Base-by-base conservation (phyloP, 1,140 invertebrate genomes). In the Maconellicoccus hirsutus region DNA sequence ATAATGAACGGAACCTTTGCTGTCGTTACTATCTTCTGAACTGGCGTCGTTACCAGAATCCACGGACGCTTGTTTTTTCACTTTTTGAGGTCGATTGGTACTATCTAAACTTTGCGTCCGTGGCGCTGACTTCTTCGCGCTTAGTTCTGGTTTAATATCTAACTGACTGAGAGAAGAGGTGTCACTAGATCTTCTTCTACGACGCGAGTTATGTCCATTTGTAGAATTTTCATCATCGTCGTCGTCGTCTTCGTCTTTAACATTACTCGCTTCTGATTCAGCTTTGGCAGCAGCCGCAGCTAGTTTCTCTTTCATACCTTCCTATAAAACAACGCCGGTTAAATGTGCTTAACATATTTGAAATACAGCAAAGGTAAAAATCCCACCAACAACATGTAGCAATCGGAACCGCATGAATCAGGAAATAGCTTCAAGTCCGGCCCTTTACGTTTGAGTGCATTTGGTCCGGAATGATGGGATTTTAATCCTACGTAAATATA, bases 11-110 rank as follows among this genome's bases (percentile, higher is more conserved):
- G 6, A 25, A 25, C 19, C 19, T 66, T 66, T 66, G 25, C 90
- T 92, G 75, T 94, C 92, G 77, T 94, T 94, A 77, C 92, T 94
- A 77, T 95, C 93, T 79, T 96, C 92, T 1, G 90, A 93, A 76
- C 91, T 94, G 0, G 91, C 91, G 80, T 96, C 93, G 80, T 95
- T 94, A 42, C 92, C 91, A 25, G 92, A 94, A 81, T 94, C 92
- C 7, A 84, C 25, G 86, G 83, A 25, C 85, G 83, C 75, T 86
- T 85, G 75, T 91, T 90, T 52, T 82, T 80, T 29, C 86, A 82
- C 78, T 86, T 86, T 27, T 19, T 10, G 19, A 26, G 21, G 21
- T 12, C 29, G 3, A 59, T 16, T 6, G 61, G 2, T 26, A 19
- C 21, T 23, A 26, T 66, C 61, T 26, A 66, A 66, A 23, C 61